Evolutionary conservation across 2,797 vertebrate genomes (phyloP).

Genomic region (Hozukius guyotensis): DNA sequence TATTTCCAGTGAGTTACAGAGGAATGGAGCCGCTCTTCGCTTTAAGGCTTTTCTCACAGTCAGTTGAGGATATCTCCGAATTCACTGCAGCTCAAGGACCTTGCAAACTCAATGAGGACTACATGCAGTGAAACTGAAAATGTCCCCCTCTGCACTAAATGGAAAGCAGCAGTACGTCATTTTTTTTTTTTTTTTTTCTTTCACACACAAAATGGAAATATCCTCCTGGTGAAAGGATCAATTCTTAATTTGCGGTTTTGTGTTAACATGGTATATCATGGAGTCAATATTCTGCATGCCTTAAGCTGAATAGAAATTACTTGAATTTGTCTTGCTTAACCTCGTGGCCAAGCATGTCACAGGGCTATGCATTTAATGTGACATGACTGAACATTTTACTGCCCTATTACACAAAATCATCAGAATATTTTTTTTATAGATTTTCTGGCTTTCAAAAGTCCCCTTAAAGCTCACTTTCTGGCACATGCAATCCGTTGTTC

Average conservation of each 20-base stretch:
- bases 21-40: slow-evolving; percentile 63
- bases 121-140: slow-evolving; percentile 36
- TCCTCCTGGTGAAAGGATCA: slow-evolving; percentile 47
- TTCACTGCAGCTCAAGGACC: slow-evolving; percentile 60
- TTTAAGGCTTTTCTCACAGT: slow-evolving; percentile 67
- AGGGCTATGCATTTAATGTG: slow-evolving; percentile 26
- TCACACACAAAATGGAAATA: slow-evolving; percentile 25
- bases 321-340: slow-evolving; percentile 47
- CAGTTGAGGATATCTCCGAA: slow-evolving; percentile 62
- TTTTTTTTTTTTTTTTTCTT: not conserved
- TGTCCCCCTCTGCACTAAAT: slow-evolving; percentile 5
- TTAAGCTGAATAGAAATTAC: slow-evolving; percentile 48
- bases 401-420: not conserved
- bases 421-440: not conserved
- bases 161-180: slow-evolving; percentile 2
- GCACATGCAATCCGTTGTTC: slow-evolving; percentile 27
- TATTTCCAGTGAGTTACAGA: slow-evolving; percentile 78
- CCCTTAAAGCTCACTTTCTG: slow-evolving; percentile 17
- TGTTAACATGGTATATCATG: slow-evolving; percentile 61
- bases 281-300: slow-evolving; percentile 49
- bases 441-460: slow-evolving; percentile 26
- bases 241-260: slow-evolving; percentile 68
- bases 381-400: slow-evolving; percentile 16
- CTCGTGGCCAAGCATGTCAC: slow-evolving; percentile 18
- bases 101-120: slow-evolving; percentile 41